A percentile compares a stretch with the other conserved stretches of the same genome.
phyloP scores from a whole-genome alignment of 2,113 vertebrate genomes.

The Poeciliopsis turrubarensis region DNA sequence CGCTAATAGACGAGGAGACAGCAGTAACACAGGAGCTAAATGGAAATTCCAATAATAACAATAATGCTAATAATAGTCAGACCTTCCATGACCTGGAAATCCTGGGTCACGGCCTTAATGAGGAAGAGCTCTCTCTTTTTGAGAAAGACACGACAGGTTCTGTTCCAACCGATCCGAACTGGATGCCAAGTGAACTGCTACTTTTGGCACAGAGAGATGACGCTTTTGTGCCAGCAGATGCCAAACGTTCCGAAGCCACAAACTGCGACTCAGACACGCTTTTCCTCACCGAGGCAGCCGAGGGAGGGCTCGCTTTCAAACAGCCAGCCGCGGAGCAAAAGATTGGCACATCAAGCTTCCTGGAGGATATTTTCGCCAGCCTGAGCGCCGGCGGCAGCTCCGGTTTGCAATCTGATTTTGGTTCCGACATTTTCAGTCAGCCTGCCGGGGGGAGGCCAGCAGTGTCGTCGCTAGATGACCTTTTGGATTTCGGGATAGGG shows the following conservation, averaged over 20 bases:
- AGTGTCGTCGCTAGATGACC: conserved; percentile 68
- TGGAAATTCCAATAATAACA: conserved; percentile 85
- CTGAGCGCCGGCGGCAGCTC: conserved; percentile 65
- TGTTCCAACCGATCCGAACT: conserved; percentile 33
- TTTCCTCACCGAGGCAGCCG: conserved; percentile 43
- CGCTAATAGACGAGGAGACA: conserved; percentile 62
- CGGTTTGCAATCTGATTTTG: conserved; percentile 64
- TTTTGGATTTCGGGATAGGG: conserved; percentile 77
- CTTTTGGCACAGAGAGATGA: conserved; percentile 66
- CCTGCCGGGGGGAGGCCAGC: conserved; percentile 29
- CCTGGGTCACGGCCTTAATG: conserved; percentile 20
- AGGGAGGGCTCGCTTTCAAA: conserved; percentile 21
- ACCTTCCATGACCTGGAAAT: conserved; percentile 29
- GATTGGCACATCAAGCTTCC: conserved; percentile 68
- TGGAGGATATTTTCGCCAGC: conserved; percentile 78
- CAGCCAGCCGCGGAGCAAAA: conserved; percentile 37
- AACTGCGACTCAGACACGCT: conserved; percentile 36
- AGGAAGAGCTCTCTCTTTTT: conserved; percentile 25
- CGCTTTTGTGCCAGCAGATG: conserved; percentile 61
- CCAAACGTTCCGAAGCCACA: conserved; percentile 68
- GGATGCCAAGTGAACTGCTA: conserved; percentile 71
- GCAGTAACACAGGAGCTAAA: conserved; percentile 33
- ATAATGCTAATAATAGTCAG: conserved; percentile 54
- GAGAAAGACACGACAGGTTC: conserved; percentile 26
- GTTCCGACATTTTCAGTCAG: conserved; percentile 53